phyloP scores from a whole-genome alignment of 2,113 vertebrate genomes.

The Siphamia tubifer region DNA sequence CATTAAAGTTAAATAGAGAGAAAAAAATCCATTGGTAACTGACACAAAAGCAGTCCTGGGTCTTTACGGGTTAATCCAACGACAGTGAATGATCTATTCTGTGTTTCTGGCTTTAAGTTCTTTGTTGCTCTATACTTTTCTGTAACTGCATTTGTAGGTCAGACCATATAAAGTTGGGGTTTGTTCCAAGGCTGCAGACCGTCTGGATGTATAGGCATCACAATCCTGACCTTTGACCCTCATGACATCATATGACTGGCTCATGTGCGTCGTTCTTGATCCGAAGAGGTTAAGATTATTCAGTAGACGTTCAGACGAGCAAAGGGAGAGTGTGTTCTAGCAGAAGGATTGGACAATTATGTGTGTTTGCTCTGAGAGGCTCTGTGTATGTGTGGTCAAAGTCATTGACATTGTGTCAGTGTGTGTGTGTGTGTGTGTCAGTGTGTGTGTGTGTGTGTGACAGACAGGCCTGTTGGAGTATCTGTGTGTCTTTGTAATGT shows the following conservation, averaged over 20 bases:
- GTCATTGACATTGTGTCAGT: conserved; percentile 9
- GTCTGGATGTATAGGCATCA: conserved; percentile 59
- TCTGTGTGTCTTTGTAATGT: not conserved
- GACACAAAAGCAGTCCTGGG: too few species aligned
- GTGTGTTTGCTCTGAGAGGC: conserved; percentile 56
- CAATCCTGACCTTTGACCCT: conserved; percentile 46
- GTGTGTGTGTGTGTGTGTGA: conserved; percentile 4
- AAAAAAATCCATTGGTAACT: too few species aligned
- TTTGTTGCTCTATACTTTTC: conserved; percentile 50
- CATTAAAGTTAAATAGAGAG: too few species aligned
- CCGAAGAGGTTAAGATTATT: conserved; percentile 69
- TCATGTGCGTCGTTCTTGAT: conserved; percentile 64
- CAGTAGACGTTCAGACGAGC: conserved; percentile 61
- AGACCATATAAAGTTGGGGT: conserved; percentile 21
- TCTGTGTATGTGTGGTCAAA: conserved; percentile 20
- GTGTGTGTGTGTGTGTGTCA: not conserved
- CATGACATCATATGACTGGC: conserved; percentile 65
- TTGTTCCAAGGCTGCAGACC: conserved; percentile 42
- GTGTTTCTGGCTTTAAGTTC: conserved; percentile 29
- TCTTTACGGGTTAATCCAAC: not conserved
- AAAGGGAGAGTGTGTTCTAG: conserved; percentile 47
- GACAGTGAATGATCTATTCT: conserved; percentile 21
- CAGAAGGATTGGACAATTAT: conserved; percentile 49
- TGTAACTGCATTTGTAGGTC: conserved; percentile 41
- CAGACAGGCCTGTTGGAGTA: not conserved